A percentile compares a stretch with the other conserved stretches of the same genome.
phyloP scores from a whole-genome alignment of 37 sponge, comb jelly and placozoan genomes.

The Halichondria panicea region DNA sequence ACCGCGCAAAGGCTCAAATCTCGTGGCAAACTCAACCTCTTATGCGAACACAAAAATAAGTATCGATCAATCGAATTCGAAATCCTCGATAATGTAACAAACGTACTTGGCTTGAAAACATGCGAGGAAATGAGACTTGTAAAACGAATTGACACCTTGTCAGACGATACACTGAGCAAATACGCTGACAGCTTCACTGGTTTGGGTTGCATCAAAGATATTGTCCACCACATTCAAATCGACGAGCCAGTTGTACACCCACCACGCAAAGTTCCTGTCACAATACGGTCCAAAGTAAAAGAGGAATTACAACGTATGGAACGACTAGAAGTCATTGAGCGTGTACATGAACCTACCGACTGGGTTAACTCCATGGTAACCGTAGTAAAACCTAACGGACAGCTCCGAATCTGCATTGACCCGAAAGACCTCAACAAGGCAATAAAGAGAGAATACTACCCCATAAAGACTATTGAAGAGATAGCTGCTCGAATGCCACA shows the following conservation, averaged over 20 bases:
- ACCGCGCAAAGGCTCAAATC: conserved; percentile 14
- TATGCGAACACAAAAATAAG: conserved; percentile 27
- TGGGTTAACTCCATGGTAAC: conserved; percentile 56
- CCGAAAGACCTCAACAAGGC: conserved; percentile 54
- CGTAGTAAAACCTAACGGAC: conserved; percentile 39
- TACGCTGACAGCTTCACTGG: conserved; percentile 27
- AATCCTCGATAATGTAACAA: conserved; percentile 17
- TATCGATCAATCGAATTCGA: conserved; percentile 1
- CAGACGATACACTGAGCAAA: neutral
- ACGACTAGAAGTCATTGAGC: conserved; percentile 12
- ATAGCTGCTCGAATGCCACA: conserved; percentile 24
- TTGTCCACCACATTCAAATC: neutral
- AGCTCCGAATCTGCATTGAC: conserved; percentile 49
- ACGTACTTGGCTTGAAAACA: conserved; percentile 4
- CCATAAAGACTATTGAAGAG: conserved; percentile 46
- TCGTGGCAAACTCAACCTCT: conserved; percentile 3
- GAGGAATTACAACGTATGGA: conserved; percentile 43
- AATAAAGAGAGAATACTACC: conserved; percentile 40
- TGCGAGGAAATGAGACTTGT: conserved; percentile 13
- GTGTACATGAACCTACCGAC: conserved; percentile 51
- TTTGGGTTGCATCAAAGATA: conserved; percentile 17
- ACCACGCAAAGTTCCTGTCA: conserved; percentile 37
- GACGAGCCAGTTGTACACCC: conserved; percentile 30
- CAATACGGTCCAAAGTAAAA: conserved; percentile 15
- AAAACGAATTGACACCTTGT: conserved; percentile 8